Percentiles rank a stretch among this genome's conserved stretches.
Evolutionary conservation across 2,888 invertebrate species (phyloP).

Genomic region (Diarsia dahlii): DNA sequence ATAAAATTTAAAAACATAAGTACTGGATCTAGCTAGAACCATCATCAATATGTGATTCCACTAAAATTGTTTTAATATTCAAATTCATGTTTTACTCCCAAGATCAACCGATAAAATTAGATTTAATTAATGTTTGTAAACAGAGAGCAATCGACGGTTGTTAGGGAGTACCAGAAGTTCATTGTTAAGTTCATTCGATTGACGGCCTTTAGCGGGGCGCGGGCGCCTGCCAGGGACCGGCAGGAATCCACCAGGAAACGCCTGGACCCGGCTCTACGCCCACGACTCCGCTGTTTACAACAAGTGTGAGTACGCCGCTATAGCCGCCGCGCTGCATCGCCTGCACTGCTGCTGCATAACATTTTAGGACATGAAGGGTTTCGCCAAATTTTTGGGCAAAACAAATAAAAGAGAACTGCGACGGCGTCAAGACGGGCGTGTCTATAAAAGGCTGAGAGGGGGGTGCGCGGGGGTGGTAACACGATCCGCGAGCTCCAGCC

Average conservation of each 20-base stretch:
- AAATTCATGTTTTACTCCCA: constrained; percentile 61
- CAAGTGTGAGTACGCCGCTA: constrained; percentile 45
- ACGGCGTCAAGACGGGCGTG: constrained; percentile 88
- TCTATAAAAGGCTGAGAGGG: constrained; percentile 90
- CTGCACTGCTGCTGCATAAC: constrained; percentile 54
- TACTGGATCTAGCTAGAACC: constrained; percentile 11
- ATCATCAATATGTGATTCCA: constrained; percentile 19
- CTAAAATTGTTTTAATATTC: constrained; percentile 54
- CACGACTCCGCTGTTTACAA: constrained; percentile 60
- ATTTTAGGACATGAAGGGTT: constrained; percentile 77
- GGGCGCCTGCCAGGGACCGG: constrained; percentile 82
- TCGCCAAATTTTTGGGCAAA: constrained; percentile 89
- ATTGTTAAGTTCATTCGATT: constrained; percentile 86
- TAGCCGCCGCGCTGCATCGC: constrained; percentile 41
- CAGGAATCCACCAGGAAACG: constrained; percentile 80
- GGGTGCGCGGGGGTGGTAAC: constrained; percentile 91
- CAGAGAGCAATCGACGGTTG: constrained; percentile 73
- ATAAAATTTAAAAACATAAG: constrained; percentile 1
- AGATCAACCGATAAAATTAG: constrained; percentile 75
- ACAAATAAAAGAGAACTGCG: constrained; percentile 87
- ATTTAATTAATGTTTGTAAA: constrained; percentile 86
- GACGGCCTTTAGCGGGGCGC: constrained; percentile 75
- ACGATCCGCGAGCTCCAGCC: constrained; percentile 90
- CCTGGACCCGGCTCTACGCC: constrained; percentile 70
- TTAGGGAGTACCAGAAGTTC: constrained; percentile 83